Evolutionary conservation across 2,888 invertebrate genomes (phyloP).

Genomic region (Koerneria pararmatus): DNA sequence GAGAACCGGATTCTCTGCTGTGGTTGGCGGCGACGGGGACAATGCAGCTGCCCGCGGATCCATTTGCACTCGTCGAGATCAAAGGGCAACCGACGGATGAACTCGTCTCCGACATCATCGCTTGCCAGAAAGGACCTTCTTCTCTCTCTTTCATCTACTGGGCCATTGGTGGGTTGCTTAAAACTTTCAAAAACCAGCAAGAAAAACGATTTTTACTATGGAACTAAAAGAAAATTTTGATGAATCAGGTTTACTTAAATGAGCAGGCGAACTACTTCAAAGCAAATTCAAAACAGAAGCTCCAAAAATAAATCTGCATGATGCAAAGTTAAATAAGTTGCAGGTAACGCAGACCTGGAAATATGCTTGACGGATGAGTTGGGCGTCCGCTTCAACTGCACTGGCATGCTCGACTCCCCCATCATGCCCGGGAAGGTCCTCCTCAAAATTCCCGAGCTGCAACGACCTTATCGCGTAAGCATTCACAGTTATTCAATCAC

Average conservation of each 20-base stretch:
- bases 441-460: constrained; percentile 50
- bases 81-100: constrained; percentile 46
- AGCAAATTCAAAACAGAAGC: neutral
- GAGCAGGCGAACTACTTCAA: neutral
- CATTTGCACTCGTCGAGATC: constrained; percentile 52
- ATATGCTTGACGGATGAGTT: constrained; percentile 48
- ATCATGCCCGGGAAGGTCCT: constrained; percentile 57
- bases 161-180: constrained; percentile 41
- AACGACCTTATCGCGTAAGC: constrained; percentile 47
- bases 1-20: constrained; percentile 54
- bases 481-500: neutral
- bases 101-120: constrained; percentile 43
- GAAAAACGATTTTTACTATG: neutral
- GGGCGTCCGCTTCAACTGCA: constrained; percentile 52
- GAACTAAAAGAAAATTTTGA: neutral
- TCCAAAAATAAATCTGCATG: too few species aligned
- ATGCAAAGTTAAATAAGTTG: neutral
- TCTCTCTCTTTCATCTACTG: constrained; percentile 54
- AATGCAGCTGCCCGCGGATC: constrained; percentile 55
- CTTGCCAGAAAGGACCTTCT: constrained; percentile 44
- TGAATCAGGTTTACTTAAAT: too few species aligned
- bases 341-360: constrained; percentile 50
- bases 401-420: constrained; percentile 50
- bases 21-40: constrained; percentile 59
- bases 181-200: neutral